Evolutionary conservation across 2,113 vertebrate species (phyloP), one percentile per base, ranked within the genome.

Genomic region (Apeltes quadracus): DNA sequence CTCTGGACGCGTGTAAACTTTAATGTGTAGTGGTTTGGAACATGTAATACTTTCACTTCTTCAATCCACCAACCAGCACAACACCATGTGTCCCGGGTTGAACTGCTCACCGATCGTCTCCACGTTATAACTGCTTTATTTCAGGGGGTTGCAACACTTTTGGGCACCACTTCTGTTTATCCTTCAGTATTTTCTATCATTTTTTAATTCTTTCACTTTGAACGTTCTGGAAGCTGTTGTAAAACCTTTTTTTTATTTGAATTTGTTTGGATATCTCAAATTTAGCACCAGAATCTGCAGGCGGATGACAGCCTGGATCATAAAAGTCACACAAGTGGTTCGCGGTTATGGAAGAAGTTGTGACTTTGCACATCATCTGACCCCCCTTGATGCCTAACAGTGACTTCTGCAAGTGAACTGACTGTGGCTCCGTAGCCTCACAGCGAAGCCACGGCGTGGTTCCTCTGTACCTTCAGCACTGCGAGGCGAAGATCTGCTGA

Each of bases 391-490:
- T 54, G 61, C 63, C 78, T 56, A 32, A 61, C 51, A 50, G 75
- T 69, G 80, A 79, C 75, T 73, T 79, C 56, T 34, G 53, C 72
- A 69, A 61, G 58, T 83, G 87, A 90, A 86, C 82, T 68, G 62
- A 86, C 76, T 59, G 50, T n/a, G 34, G 56, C 74, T 74, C 71
- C 32, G 27, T 41, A 69, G 58, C 50, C 83, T 83, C 1, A 1
- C 72, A 83, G 87, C 84, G 86, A 87, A 78, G 89, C 87, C 87
- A 79, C 7, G 23, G 57, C 27, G 34, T 22, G 13, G 68, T 58
- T 53, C 58, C 32, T 32, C 5, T 43, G 13, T 23, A 86, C 82
- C 78, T 81, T 87, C 80, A 68, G 76, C 69, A 25, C 69, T 84
- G 70, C 20, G 63, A 87, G 87, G 86, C 82, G 74, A 56, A 54